phyloP scores from a whole-genome alignment of 2,113 vertebrate genomes.

The Charina bottae region DNA sequence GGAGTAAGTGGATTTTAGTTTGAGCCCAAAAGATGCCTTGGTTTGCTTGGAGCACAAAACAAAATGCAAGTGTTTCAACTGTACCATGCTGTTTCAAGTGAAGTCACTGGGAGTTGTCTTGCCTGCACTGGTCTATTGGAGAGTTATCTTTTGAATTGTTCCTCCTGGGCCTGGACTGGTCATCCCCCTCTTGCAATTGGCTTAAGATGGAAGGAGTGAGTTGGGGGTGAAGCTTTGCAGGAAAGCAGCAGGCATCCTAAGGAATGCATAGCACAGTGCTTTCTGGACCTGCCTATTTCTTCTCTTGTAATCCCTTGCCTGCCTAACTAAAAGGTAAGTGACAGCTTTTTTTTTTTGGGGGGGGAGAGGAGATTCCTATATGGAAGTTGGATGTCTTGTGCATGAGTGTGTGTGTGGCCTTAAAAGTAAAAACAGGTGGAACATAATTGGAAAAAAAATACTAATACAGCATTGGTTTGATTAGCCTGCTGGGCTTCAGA shows the following conservation, averaged over 20 bases:
- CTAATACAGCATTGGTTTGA: not conserved
- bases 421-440: not conserved
- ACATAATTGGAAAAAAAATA: not conserved
- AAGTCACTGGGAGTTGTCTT: not conserved
- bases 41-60: not conserved
- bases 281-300: not conserved
- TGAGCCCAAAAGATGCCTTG: not conserved
- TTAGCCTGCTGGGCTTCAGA: not conserved
- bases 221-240: not conserved
- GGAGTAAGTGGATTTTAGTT: not conserved
- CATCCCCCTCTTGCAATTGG: not conserved
- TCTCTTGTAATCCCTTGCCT: not conserved
- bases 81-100: not conserved
- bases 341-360: not conserved
- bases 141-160: not conserved
- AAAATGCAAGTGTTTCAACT: not conserved
- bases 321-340: not conserved
- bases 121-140: not conserved
- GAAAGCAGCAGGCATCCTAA: not conserved
- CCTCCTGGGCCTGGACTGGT: not conserved
- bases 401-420: not conserved
- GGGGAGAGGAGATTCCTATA: not conserved
- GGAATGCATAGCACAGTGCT: not conserved
- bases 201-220: not conserved
- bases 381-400: not conserved